phyloP scores from a whole-genome alignment of 2,888 invertebrate genomes.

The Stenodema calcarata region DNA sequence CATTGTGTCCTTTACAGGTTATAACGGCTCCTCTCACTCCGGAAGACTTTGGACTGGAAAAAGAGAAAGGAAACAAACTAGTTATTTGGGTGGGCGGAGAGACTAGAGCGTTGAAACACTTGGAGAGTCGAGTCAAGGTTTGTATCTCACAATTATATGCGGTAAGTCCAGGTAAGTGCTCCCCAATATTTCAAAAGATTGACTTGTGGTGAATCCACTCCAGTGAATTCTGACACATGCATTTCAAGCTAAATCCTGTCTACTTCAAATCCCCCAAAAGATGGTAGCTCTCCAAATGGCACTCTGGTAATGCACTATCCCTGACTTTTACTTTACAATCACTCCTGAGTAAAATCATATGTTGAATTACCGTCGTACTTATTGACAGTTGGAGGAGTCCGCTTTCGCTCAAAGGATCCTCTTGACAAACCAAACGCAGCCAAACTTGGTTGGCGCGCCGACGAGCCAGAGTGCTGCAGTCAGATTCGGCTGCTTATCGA shows the following conservation, averaged over 20 bases:
- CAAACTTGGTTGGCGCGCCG: slow-evolving; percentile 72
- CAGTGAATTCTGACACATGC: neutral
- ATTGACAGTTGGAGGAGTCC: slow-evolving; percentile 60
- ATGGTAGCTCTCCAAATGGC: no score
- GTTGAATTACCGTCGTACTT: neutral
- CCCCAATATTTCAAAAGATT: no score
- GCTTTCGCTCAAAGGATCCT: slow-evolving; percentile 66
- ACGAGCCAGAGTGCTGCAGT: slow-evolving; percentile 75
- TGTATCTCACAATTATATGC: neutral
- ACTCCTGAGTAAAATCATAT: neutral
- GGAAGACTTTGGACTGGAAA: slow-evolving; percentile 66
- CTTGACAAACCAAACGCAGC: slow-evolving; percentile 73
- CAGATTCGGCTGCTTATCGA: slow-evolving; percentile 75
- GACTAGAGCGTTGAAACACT: slow-evolving; percentile 67
- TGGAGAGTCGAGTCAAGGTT: slow-evolving; percentile 58
- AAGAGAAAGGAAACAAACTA: slow-evolving; percentile 65
- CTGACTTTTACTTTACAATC: neutral
- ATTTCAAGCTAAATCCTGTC: no score
- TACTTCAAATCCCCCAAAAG: no score
- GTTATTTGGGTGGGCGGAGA: slow-evolving; percentile 74
- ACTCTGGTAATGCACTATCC: neutral
- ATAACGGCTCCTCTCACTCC: slow-evolving; percentile 65
- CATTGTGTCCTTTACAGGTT: slow-evolving; percentile 51
- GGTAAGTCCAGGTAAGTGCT: neutral
- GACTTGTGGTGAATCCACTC: no score